Evolutionary conservation across 2,113 vertebrate species (phyloP), one percentile per base, ranked within the genome.

Genomic region (Psammodynastes pulverulentus): DNA sequence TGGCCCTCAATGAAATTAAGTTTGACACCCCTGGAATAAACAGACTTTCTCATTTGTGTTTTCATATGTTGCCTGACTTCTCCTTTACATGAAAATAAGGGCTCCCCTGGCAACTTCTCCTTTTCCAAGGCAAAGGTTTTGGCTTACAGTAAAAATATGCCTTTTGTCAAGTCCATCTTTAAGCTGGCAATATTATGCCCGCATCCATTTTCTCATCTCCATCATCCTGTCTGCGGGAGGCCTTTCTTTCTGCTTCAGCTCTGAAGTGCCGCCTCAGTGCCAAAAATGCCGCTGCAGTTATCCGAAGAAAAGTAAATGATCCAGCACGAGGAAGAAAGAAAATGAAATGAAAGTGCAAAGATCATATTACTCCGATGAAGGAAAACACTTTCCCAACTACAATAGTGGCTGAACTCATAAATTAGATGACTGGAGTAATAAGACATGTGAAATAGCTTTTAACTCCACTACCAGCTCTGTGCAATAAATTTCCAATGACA

Each of bases 401-500:
- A 95, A 94, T 96, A 96, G 97, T 94, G 96, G 94, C 97, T 96
- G 96, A 97, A 95, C 95, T 93, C 97, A 97, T 97, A 97, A 98
- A 98, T 97, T 97, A 98, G 96, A 97, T 97, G 96, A 98, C 96
- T 97, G 96, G 97, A 98, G 96, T 98, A 97, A 97, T 97, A 98
- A 97, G 97, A 97, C 97, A 97, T 89, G 92, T 97, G 97, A 97
- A 98, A 98, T 97, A 96, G 97, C 97, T 98, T 98, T 98, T 97
- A 97, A 97, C 97, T 97, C 97, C 97, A 98, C 97, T 97, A 97
- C 96, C 91, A 94, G 86, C 95, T 96, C 97, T 90, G 94, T 96
- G 96, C 97, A 97, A 98, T 98, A 98, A 98, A 98, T 98, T 98
- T 97, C 96, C 97, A 97, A 96, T 97, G 98, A 98, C 97, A 97